Evolutionary conservation across 2,113 vertebrate genomes (phyloP), one percentile per base, ranked within the genome.

Genomic region (Chaetops frenatus): DNA sequence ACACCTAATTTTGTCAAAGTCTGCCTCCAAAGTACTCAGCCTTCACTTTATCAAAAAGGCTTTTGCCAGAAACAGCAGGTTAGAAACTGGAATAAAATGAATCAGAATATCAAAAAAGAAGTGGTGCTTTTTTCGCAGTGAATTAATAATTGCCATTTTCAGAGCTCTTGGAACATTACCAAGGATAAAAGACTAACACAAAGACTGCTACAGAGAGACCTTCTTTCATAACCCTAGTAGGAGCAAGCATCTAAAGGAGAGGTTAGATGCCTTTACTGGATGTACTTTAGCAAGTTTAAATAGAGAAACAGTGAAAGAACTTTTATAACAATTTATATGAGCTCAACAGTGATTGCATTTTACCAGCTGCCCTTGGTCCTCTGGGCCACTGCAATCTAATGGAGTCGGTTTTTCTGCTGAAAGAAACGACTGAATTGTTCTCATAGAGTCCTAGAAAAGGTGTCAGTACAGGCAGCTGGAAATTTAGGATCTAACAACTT

Each of bases 401-500:
- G 50, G 80, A 96, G 94, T 93, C 67, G 57, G 64, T 88, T 96
- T 97, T 95, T 91, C 85, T 96, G 23, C 92, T 92, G 60, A 94
- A 96, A 97, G 67, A 86, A 92, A 77, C 9, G 4, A 83, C 87
- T 92, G 92, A 95, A 91, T 81, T 78, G 74, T 77, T 97, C 88
- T 88, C 76, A 77, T 42, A 87, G 76, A 95, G 81, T 89, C 90
- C 31, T 86, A 96, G 86, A 94, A 96, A 97, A 95, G 73, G 94
- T 95, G 84, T 86, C 96, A 81, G 86, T 92, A 86, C 5, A 12
- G 95, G 79, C 94, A 96, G 71, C 87, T 91, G 85, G 84, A 97
- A 96, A 94, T 92, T 96, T 94, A 95, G 94, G 92, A 87, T 97
- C 97, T 97, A 96, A 96, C 83, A 80, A 79, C 45, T 87, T 93